These are phyloP conservation scores for Cyrtorhinus lividipennis DNA, from an alignment of 1,140 invertebrate species.

Conservation along the genomic window DNA sequence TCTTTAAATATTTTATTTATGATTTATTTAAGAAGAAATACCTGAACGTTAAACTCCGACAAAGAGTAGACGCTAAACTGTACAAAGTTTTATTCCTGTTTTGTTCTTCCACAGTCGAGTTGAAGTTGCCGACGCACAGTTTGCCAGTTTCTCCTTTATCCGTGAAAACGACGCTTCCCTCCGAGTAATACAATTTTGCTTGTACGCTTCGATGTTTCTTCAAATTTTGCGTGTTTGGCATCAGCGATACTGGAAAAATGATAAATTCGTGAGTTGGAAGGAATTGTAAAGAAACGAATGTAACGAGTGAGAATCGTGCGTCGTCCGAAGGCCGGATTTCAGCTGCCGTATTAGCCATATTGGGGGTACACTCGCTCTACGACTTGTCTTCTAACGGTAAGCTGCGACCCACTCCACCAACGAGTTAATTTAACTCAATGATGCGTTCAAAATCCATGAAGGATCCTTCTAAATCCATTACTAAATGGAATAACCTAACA, in stretches of 20 bases:
- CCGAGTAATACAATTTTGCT: constrained; percentile 45
- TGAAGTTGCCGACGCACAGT: constrained; percentile 48
- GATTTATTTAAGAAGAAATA: constrained; percentile 37
- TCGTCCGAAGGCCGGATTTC: too few relatives aligned
- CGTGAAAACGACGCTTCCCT: constrained; percentile 67
- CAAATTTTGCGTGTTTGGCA: constrained; percentile 44
- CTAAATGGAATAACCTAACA: too few relatives aligned
- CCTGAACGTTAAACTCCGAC: constrained; percentile 57
- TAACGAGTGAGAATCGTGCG: too few relatives aligned
- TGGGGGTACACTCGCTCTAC: too few relatives aligned
- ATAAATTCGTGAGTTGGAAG: background rate
- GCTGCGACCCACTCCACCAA: too few relatives aligned
- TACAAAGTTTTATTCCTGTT: constrained; percentile 39
- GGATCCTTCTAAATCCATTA: too few relatives aligned
- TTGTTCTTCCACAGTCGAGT: constrained; percentile 33
- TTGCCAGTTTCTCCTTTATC: constrained; percentile 67
- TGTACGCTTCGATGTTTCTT: constrained; percentile 41
- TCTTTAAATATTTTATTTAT: too few relatives aligned
- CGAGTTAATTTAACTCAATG: too few relatives aligned
- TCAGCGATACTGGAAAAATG: constrained; percentile 47
- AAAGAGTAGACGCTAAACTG: constrained; percentile 59
- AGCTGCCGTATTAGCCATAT: too few relatives aligned
- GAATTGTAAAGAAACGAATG: too few relatives aligned
- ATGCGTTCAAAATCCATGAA: too few relatives aligned
- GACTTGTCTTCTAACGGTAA: too few relatives aligned